Evolutionary conservation across 1,140 invertebrate species (phyloP).

Genomic region (Pogonus chalceus): DNA sequence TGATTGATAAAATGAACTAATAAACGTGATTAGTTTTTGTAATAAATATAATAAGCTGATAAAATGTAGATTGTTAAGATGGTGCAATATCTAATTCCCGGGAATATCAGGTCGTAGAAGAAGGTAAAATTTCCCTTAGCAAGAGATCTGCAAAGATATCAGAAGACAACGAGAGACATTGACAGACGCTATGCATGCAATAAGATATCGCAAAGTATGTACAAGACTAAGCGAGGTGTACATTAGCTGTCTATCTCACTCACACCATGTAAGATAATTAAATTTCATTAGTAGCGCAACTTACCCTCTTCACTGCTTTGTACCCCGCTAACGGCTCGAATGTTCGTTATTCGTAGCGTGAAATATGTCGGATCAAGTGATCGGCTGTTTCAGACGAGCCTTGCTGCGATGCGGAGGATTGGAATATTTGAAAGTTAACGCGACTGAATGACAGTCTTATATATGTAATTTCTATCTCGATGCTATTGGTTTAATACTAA

Average conservation of each 20-base stretch:
- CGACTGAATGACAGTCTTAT: background rate
- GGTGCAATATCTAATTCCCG: no score
- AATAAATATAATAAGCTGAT: no score
- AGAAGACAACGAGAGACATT: no score
- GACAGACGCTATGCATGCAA: conserved; percentile 3
- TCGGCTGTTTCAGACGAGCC: background rate
- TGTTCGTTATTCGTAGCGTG: background rate
- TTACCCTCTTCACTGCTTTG: background rate
- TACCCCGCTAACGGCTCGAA: background rate
- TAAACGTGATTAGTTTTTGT: no score
- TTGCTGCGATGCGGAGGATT: background rate
- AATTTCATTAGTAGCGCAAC: background rate
- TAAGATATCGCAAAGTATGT: conserved; percentile 17
- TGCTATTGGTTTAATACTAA: no score
- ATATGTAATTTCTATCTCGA: no score
- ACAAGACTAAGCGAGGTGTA: background rate
- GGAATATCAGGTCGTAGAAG: no score
- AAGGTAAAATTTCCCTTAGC: no score
- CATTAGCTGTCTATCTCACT: background rate
- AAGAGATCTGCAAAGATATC: no score
- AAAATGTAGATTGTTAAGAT: no score
- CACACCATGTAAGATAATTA: background rate
- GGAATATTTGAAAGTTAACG: background rate
- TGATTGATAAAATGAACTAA: no score
- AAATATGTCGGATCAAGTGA: background rate